Base-by-base conservation (phyloP, 2,888 invertebrate species). In the Sphaerolaimus hirsutus region DNA sequence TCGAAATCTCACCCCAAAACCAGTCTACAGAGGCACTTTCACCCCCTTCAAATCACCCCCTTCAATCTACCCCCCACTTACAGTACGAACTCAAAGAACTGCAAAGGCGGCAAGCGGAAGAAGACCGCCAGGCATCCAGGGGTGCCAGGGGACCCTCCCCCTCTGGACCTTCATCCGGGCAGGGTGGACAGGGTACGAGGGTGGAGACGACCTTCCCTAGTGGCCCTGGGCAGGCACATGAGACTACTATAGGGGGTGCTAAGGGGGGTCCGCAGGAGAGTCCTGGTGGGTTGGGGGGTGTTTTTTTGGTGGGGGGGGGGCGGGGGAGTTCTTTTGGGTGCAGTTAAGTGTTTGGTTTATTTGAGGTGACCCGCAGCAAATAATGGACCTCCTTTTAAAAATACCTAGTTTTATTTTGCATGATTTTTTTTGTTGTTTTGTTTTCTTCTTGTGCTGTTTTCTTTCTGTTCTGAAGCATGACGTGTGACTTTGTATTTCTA, bases 11-110 rank as follows among this genome's bases (percentile, higher is more conserved):
- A n/a, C n/a, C n/a, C n/a, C n/a, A n/a, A n/a, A n/a, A n/a, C n/a
- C n/a, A n/a, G n/a, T n/a, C n/a, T n/a, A n/a, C n/a, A n/a, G n/a
- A n/a, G n/a, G n/a, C n/a, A n/a, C n/a, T n/a, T n/a, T n/a, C n/a
- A n/a, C n/a, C n/a, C n/a, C n/a, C n/a, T n/a, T n/a, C n/a, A n/a
- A n/a, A n/a, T n/a, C n/a, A n/a, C n/a, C n/a, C n/a, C 17, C 17
- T 32, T 32, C 10, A 10, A 32, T 22, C 12, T 25, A 21, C 26
- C 17, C 35, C 22, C 3, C 14, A 4, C 24, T 58, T 67, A 22
- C 68, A 91, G 89, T 89, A 82, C 73, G 91, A 91, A 74, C 75
- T 91, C 71, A 83, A 84, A 70, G 89, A 93, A 71, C 75, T 83
- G 71, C 81, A 82, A 70, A 75, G 81, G 59, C 75, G 80, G 37